A percentile compares a stretch with the other conserved stretches of the same genome.
Evolutionary conservation across 2,888 invertebrate species (phyloP).

Genomic region (Luffia ferchaultella): DNA sequence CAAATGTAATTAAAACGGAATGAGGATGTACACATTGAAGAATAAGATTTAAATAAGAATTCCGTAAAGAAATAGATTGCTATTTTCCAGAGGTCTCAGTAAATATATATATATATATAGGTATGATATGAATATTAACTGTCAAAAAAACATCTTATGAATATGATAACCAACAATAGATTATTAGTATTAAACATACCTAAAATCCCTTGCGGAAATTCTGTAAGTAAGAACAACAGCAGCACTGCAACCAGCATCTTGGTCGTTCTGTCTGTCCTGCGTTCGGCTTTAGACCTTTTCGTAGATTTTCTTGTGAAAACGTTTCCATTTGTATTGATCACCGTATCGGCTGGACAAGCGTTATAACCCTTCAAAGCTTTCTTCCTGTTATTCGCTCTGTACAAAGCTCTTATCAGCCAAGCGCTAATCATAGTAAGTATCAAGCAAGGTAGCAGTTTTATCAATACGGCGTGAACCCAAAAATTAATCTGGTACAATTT

Average conservation of each 20-base stretch:
- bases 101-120: not conserved
- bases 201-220: constrained; percentile 84
- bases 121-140: not conserved
- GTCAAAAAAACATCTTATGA: no score
- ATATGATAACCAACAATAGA: no score
- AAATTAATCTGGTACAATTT: constrained; percentile 76
- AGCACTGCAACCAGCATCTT: constrained; percentile 89
- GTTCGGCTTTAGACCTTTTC: constrained; percentile 48
- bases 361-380: constrained; percentile 63
- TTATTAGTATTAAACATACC: constrained; percentile 38
- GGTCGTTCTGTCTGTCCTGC: constrained; percentile 80
- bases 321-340: constrained; percentile 42
- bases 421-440: constrained; percentile 78
- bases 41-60: no score
- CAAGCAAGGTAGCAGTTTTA: constrained; percentile 82
- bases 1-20: no score
- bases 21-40: no score
- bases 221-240: constrained; percentile 85
- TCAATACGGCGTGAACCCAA: constrained; percentile 82
- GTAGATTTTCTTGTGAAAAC: constrained; percentile 45
- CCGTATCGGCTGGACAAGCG: constrained; percentile 42
- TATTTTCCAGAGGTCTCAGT: not conserved
- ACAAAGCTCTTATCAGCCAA: constrained; percentile 76
- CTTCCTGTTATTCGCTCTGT: constrained; percentile 73
- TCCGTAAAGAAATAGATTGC: no score